These are phyloP conservation scores for Wasmannia auropunctata DNA, from an alignment of 1,140 invertebrate genomes.

Conservation along the genomic window DNA sequence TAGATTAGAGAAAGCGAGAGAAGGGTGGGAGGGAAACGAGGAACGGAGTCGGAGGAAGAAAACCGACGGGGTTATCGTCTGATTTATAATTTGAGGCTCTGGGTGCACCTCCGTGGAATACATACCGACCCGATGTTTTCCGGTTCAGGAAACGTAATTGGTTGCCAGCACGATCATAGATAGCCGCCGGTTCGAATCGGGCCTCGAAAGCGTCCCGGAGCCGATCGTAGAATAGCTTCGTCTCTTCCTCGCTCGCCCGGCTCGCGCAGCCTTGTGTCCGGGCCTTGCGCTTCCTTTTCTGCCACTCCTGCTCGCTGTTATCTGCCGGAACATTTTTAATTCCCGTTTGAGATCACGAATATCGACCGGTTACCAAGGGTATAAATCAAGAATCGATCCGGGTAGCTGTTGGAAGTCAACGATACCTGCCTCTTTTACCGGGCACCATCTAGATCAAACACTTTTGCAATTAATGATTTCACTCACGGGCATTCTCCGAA, in stretches of 20 bases:
- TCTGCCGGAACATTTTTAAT: constrained; percentile 67
- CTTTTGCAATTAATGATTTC: constrained; percentile 61
- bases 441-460: constrained; percentile 31
- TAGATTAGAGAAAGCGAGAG: constrained; percentile 52
- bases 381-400: constrained; percentile 60
- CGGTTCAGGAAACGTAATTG: constrained; percentile 84
- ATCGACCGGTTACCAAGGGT: constrained; percentile 40
- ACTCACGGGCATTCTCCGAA: constrained; percentile 13
- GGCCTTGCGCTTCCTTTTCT: constrained; percentile 21
- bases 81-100: constrained; percentile 83
- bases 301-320: constrained; percentile 52
- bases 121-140: constrained; percentile 79
- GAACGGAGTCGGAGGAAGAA: constrained; percentile 58
- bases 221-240: constrained; percentile 35
- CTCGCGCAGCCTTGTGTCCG: constrained; percentile 20
- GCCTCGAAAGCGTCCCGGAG: constrained; percentile 50
- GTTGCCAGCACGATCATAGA: constrained; percentile 80
- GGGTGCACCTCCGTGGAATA: constrained; percentile 65
- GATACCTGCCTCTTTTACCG: not conserved
- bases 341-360: constrained; percentile 63
- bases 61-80: constrained; percentile 78
- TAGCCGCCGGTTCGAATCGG: constrained; percentile 74
- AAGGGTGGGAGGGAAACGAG: constrained; percentile 64
- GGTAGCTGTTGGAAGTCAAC: constrained; percentile 55
- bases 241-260: constrained; percentile 1